phyloP scores from a whole-genome alignment of 2,888 invertebrate genomes.

The Apoda limacodes region DNA sequence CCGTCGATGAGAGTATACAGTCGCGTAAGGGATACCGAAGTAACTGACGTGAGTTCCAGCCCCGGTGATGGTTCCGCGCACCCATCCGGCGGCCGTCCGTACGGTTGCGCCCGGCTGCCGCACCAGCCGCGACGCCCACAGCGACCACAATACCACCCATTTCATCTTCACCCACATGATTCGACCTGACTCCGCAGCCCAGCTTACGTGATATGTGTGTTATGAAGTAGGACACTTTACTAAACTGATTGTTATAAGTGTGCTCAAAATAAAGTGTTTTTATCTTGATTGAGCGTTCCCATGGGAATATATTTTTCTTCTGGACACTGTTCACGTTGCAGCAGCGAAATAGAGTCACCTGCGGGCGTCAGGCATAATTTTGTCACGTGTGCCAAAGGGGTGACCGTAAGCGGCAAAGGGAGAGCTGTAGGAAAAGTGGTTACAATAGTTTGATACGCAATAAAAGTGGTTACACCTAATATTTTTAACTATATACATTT shows the following conservation, averaged over 20 bases:
- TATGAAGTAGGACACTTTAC: neutral
- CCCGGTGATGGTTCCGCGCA: constrained; percentile 33
- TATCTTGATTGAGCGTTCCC: too few species aligned
- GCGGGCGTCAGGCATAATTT: too few species aligned
- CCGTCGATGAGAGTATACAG: constrained; percentile 22
- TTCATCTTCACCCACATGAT: constrained; percentile 24
- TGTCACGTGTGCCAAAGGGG: too few species aligned
- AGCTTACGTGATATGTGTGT: neutral
- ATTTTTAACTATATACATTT: too few species aligned
- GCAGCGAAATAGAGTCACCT: too few species aligned
- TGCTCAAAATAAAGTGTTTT: neutral
- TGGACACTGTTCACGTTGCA: too few species aligned
- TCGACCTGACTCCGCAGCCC: constrained; percentile 3
- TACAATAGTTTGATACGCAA: too few species aligned
- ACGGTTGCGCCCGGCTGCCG: constrained; percentile 38
- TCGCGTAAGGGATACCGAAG: constrained; percentile 45
- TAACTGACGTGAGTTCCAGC: constrained; percentile 38
- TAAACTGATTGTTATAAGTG: neutral
- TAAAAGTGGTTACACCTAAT: too few species aligned
- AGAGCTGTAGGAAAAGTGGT: too few species aligned
- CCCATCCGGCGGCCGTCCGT: constrained; percentile 29
- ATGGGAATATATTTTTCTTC: too few species aligned
- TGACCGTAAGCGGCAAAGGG: too few species aligned
- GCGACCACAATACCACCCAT: constrained; percentile 42
- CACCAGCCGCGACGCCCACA: constrained; percentile 39